Conservation (phyloP, 2,888 invertebrate genomes). For the Noctua comes region DNA sequence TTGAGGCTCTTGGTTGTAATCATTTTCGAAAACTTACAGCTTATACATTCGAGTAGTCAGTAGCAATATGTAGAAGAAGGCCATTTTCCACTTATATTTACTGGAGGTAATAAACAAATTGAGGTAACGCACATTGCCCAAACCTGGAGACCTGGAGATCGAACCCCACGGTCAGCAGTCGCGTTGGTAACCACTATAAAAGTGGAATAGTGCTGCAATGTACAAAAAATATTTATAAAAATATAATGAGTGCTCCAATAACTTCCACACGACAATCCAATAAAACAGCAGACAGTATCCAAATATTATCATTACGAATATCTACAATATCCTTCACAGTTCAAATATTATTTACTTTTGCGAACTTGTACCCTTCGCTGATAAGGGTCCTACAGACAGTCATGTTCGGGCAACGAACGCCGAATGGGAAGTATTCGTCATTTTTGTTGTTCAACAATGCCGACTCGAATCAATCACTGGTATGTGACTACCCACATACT, state of each 20-base stretch:
- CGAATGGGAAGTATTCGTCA: neutral
- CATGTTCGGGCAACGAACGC: neutral
- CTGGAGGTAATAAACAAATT: too few species aligned
- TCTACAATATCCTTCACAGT: conserved; percentile 17
- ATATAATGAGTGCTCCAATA: neutral
- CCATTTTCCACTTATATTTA: too few species aligned
- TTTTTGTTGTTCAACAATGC: neutral
- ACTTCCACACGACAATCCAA: conserved; percentile 4
- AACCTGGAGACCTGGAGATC: too few species aligned
- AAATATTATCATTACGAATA: conserved; percentile 18
- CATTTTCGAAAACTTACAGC: too few species aligned
- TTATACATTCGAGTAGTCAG: neutral
- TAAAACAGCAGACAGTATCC: conserved; percentile 5
- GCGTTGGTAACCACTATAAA: too few species aligned
- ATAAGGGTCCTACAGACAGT: neutral
- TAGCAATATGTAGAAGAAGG: neutral
- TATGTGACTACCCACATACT: too few species aligned
- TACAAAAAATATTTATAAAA: too few species aligned
- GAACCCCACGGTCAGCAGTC: too few species aligned
- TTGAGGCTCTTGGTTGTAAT: too few species aligned
- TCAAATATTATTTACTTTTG: conserved; percentile 32
- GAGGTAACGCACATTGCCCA: too few species aligned
- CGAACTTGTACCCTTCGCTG: conserved; percentile 5
- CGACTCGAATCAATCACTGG: neutral
- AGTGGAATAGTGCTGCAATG: too few species aligned